Evolutionary conservation across 2,113 vertebrate species (phyloP).

Genomic region (Poeciliopsis prolifica): DNA sequence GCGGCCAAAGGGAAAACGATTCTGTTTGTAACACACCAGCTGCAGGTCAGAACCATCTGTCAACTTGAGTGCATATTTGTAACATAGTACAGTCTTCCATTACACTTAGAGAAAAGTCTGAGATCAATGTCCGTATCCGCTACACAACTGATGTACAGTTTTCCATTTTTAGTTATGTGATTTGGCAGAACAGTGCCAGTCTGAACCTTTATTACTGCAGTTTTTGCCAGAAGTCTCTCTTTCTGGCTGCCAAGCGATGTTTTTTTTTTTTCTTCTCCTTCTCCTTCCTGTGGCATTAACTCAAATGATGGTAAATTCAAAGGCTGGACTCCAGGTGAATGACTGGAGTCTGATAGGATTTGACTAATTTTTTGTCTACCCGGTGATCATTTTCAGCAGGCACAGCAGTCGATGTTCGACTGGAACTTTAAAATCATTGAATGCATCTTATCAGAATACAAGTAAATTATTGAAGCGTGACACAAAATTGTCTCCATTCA

Average conservation of each 20-base stretch:
- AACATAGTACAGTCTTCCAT: not conserved
- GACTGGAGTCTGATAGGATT: not conserved
- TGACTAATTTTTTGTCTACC: not conserved
- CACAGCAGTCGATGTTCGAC: not conserved
- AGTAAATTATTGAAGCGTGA: not conserved
- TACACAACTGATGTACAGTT: not conserved
- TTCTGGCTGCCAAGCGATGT: not conserved
- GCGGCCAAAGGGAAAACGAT: conserved; percentile 75
- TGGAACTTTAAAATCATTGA: not conserved
- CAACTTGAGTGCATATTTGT: not conserved
- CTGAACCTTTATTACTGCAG: not conserved
- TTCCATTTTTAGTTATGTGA: not conserved
- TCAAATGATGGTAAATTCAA: not conserved
- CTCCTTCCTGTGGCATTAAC: not conserved
- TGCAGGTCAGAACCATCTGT: conserved; percentile 72
- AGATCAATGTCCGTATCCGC: not conserved
- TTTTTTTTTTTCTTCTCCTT: not conserved
- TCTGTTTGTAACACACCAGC: conserved; percentile 84
- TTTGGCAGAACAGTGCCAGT: not conserved
- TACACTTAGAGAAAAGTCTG: not conserved
- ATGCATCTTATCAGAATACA: not conserved
- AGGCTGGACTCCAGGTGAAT: not conserved
- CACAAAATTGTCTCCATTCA: too few relatives aligned
- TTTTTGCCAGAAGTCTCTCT: not conserved
- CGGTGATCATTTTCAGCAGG: not conserved